Conservation (phyloP, 2,113 vertebrate species). For the Fregetta grallaria region DNA sequence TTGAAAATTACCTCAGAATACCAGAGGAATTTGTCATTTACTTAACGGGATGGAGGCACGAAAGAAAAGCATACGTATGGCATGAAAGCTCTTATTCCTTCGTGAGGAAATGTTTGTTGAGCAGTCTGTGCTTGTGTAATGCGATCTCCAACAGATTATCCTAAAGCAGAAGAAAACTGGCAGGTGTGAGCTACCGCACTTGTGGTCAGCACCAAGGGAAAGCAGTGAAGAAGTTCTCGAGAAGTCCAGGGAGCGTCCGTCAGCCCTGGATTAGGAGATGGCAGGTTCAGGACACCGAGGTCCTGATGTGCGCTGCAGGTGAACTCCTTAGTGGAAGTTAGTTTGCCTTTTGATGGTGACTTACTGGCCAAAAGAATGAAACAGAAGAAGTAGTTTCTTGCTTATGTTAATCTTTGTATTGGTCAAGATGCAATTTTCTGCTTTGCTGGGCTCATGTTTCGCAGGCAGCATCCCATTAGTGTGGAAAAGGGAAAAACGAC, state of each 20-base stretch:
- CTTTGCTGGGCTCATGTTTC: neutral
- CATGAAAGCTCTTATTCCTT: neutral
- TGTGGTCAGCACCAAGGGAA: neutral
- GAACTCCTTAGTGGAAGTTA: neutral
- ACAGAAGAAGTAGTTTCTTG: neutral
- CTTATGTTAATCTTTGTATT: neutral
- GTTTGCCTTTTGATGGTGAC: neutral
- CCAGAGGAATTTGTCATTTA: neutral
- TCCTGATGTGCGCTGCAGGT: no score
- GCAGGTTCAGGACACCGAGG: neutral
- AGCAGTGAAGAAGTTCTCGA: neutral
- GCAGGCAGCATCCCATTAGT: rapidly evolving
- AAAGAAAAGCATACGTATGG: neutral
- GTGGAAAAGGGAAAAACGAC: neutral
- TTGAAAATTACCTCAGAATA: neutral
- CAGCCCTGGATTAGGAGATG: neutral
- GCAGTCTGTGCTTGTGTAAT: neutral
- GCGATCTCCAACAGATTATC: neutral
- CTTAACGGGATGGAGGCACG: neutral
- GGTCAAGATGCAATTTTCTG: neutral
- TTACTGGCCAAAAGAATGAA: neutral
- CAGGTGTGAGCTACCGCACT: neutral
- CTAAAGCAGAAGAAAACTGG: neutral
- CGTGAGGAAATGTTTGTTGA: neutral
- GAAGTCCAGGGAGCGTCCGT: neutral